Conservation (phyloP, 2,888 invertebrate species). For the Mylabris sibirica region DNA sequence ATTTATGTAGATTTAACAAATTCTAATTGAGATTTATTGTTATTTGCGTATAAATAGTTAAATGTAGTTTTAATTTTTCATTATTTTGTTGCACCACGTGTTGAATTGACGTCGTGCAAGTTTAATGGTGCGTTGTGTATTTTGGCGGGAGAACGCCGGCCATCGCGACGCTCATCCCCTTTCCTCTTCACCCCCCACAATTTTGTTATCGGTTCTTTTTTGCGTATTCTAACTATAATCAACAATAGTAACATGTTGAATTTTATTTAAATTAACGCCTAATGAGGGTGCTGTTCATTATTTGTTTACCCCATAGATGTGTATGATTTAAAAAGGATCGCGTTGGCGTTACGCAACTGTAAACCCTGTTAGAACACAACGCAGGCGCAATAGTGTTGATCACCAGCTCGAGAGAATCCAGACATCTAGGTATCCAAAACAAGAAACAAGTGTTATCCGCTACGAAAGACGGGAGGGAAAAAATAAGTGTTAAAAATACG, state of each 20-base stretch:
- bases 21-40: neutral
- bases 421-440: constrained; percentile 59
- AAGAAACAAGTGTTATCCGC: constrained; percentile 58
- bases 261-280: neutral
- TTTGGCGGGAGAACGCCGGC: constrained; percentile 17
- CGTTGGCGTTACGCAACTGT: constrained; percentile 36
- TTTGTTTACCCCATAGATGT: constrained; percentile 3
- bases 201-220: too few species aligned
- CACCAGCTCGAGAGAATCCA: constrained; percentile 46
- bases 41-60: constrained; percentile 24
- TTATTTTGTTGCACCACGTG: constrained; percentile 37
- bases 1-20: neutral
- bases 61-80: constrained; percentile 17
- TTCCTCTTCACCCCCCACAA: neutral
- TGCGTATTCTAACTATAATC: too few species aligned
- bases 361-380: constrained; percentile 40
- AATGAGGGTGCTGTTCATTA: neutral
- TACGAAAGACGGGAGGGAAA: constrained; percentile 42
- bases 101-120: constrained; percentile 26
- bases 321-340: neutral
- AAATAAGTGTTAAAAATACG: constrained; percentile 18
- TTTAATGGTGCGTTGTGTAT: constrained; percentile 34
- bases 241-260: neutral
- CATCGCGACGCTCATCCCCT: constrained; percentile 10
- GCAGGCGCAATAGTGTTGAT: constrained; percentile 45